These are phyloP conservation scores for Ametastegia equiseti DNA, from an alignment of 2,888 invertebrate species.

Conservation along the genomic window DNA sequence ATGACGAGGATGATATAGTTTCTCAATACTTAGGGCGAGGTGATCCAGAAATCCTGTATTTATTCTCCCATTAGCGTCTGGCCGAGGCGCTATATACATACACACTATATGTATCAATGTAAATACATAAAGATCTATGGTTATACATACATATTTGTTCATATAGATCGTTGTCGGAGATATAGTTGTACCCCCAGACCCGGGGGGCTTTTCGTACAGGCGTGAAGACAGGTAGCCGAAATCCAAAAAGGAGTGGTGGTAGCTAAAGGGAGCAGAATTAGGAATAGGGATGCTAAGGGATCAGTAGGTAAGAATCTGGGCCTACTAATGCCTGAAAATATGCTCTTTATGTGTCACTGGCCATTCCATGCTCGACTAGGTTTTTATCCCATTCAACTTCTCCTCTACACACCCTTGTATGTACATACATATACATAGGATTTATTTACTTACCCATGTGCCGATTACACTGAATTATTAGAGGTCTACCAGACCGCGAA, in stretches of 20 bases:
- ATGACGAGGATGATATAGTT: not conserved
- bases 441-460: no score
- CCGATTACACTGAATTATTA: not conserved
- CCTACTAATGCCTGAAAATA: constrained; percentile 70
- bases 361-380: constrained; percentile 67
- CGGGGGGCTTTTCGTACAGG: not conserved
- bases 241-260: not conserved
- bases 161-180: not conserved
- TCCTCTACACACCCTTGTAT: not conserved
- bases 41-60: constrained; percentile 67
- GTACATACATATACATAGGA: not conserved
- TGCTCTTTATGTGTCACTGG: constrained; percentile 75
- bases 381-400: not conserved
- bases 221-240: constrained; percentile 40
- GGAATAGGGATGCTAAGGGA: constrained; percentile 3
- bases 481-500: not conserved
- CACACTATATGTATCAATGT: not conserved
- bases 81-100: no score
- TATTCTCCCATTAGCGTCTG: constrained; percentile 71
- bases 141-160: not conserved
- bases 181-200: not conserved
- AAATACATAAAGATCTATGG: no score
- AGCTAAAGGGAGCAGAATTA: not conserved
- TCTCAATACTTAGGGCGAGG: constrained; percentile 59
- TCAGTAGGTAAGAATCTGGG: constrained; percentile 1